Evolutionary conservation across 2,113 vertebrate genomes (phyloP), one percentile per base, ranked within the genome.

Genomic region (Sialia sialis): DNA sequence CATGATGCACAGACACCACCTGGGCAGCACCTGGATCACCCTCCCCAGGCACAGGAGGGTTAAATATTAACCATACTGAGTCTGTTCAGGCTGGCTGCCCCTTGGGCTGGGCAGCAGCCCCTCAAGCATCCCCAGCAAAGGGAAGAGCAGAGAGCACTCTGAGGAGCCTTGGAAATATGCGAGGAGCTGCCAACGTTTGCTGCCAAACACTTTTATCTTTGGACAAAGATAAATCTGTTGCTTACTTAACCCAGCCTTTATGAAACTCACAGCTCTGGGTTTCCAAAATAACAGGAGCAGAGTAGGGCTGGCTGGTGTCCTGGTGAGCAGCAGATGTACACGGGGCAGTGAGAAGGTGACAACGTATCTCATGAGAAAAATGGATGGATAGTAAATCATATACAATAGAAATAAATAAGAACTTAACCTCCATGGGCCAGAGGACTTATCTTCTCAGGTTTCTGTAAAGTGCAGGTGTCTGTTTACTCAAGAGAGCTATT

Each of bases 131-230:
- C 49, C 30, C 62, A 64, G 1, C 4, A 2, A 54, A 59, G 73
- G 69, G 66, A 56, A 78, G 56, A 95, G 74, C 74, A 83, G 74
- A 76, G 62, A 87, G 59, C 76, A 30, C 1, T 0, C 55, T 51
- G 34, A 94, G 82, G 81, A 95, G 43, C 56, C 67, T 43, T 90
- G 82, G 87, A 94, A 91, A 76, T 69, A 95, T 67, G 75, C 63
- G 55, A 85, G 55, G 68, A 90, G 78, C 82, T 91, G 93, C 89
- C 94, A 96, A 4, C 2, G 0, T 89, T 87, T 87, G 79, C 94
- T 95, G 91, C 95, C 92, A 94, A 94, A 91, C 39, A 59, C 89
- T 96, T 97, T 92, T 90, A 93, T 95, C 91, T 94, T 95, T 82
- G 13, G 70, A 94, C 39, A 2, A 69, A 95, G 89, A 96, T 87